phyloP scores from a whole-genome alignment of 2,888 invertebrate genomes.

The Smittia sp. region DNA sequence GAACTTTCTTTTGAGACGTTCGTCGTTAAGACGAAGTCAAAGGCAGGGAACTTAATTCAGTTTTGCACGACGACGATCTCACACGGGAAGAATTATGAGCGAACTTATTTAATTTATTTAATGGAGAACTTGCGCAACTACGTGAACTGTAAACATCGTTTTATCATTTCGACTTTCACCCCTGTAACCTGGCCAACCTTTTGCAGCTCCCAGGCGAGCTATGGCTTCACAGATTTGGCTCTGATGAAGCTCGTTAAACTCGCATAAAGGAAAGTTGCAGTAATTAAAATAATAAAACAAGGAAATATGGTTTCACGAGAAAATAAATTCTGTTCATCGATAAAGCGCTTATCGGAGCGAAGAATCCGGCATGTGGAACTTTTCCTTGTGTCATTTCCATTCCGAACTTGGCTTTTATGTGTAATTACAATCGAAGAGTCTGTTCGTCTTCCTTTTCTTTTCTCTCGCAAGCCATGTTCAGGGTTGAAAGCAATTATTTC shows the following conservation, averaged over 20 bases:
- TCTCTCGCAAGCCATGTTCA: neutral
- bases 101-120: neutral
- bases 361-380: neutral
- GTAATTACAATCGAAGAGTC: constrained; percentile 6
- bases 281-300: constrained; percentile 2
- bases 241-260: neutral
- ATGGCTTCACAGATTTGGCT: neutral
- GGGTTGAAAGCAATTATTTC: constrained; percentile 27
- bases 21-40: neutral
- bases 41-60: neutral
- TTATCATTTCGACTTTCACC: neutral
- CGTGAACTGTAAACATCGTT: neutral
- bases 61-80: neutral
- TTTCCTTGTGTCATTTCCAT: constrained; percentile 8
- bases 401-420: neutral
- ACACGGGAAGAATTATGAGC: neutral
- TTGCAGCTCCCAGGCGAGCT: neutral
- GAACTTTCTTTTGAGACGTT: neutral
- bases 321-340: neutral
- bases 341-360: constrained; percentile 14
- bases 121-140: neutral
- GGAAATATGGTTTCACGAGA: neutral
- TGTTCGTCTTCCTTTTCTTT: neutral
- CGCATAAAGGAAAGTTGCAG: neutral
- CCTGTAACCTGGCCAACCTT: neutral